These are phyloP conservation scores for Menidia menidia DNA, from an alignment of 2,797 vertebrate species.

Conservation along the genomic window DNA sequence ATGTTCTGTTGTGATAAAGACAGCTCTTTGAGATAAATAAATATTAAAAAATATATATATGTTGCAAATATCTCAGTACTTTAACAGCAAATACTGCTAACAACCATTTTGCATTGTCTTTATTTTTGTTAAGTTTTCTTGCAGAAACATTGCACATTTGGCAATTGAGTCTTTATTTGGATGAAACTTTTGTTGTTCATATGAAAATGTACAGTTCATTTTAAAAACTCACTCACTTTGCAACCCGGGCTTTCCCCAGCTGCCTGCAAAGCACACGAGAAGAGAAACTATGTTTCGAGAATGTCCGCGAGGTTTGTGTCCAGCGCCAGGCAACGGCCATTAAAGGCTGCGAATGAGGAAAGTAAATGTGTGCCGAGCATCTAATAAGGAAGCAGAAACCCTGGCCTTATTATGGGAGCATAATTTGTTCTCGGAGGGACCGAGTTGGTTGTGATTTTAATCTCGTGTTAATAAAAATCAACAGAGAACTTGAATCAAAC, in stretches of 20 bases:
- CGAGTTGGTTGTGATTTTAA: conserved; percentile 16
- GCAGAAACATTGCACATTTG: background rate
- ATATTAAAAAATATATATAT: background rate
- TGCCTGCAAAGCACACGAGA: background rate
- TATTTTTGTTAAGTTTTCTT: background rate
- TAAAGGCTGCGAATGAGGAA: conserved; percentile 3
- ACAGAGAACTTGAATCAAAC: conserved; percentile 11
- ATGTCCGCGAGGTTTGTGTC: conserved; percentile 11
- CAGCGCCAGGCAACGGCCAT: conserved; percentile 1
- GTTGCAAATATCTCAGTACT: background rate
- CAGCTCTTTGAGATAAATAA: background rate
- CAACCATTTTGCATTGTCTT: background rate
- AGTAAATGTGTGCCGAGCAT: conserved; percentile 17
- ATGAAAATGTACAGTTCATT: background rate
- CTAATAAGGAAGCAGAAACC: conserved; percentile 40
- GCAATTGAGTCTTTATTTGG: background rate
- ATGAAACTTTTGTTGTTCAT: background rate
- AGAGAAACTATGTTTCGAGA: background rate
- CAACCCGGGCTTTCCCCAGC: background rate
- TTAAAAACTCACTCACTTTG: no score
- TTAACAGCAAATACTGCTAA: background rate
- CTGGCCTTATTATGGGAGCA: background rate
- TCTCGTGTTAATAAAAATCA: conserved; percentile 18
- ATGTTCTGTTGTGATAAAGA: background rate
- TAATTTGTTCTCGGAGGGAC: background rate